phyloP scores from a whole-genome alignment of 2,888 invertebrate genomes.

The Clunio marinus region DNA sequence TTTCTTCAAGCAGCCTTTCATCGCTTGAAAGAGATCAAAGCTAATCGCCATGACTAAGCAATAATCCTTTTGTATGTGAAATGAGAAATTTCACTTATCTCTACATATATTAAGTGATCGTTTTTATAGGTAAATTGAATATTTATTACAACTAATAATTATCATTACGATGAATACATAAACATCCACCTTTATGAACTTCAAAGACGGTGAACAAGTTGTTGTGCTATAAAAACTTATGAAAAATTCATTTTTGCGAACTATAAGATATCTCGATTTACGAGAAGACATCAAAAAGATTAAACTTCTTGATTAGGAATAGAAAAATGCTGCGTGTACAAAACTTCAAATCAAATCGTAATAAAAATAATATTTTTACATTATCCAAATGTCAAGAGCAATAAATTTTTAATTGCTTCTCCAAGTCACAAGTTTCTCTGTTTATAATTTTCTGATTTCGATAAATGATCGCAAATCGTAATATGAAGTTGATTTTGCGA shows the following conservation, averaged over 20 bases:
- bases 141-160: constrained; percentile 28
- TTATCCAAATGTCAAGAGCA: no score
- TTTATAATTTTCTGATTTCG: neutral
- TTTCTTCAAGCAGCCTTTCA: no score
- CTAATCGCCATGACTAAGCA: no score
- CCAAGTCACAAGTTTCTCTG: neutral
- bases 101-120: constrained; percentile 36
- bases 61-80: no score
- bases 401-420: constrained; percentile 2
- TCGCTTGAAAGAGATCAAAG: no score
- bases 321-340: neutral
- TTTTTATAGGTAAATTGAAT: constrained; percentile 22
- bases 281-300: neutral
- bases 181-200: no score
- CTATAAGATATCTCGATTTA: neutral
- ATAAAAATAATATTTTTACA: neutral
- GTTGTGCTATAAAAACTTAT: no score
- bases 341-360: neutral
- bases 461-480: neutral
- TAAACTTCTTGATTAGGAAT: neutral
- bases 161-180: no score
- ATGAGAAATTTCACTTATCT: no score
- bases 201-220: no score
- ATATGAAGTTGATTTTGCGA: no score
- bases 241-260: neutral